These are phyloP conservation scores for Callosobruchus maculatus DNA, from an alignment of 2,888 invertebrate genomes.

Conservation along the genomic window DNA sequence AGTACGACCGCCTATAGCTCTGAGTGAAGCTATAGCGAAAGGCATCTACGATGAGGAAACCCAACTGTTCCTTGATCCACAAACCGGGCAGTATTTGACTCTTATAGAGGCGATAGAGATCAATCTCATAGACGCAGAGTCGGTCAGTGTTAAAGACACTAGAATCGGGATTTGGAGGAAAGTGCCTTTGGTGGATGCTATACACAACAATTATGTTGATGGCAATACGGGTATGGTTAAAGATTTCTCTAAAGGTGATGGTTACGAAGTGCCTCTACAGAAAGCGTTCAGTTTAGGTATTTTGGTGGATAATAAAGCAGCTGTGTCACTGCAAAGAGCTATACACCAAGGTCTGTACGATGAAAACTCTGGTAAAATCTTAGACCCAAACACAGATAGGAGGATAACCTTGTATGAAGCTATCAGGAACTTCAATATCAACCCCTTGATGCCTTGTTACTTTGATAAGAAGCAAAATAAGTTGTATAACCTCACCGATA, in stretches of 20 bases:
- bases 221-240: conserved; percentile 67
- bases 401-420: conserved; percentile 81
- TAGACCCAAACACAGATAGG: conserved; percentile 74
- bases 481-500: conserved; percentile 71
- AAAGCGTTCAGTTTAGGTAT: conserved; percentile 79
- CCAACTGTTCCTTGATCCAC: conserved; percentile 81
- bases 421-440: conserved; percentile 74
- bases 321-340: conserved; percentile 78
- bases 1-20: conserved; percentile 73
- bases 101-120: conserved; percentile 78
- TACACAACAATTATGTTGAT: conserved; percentile 71
- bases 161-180: conserved; percentile 73
- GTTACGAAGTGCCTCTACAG: conserved; percentile 65
- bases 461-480: conserved; percentile 73
- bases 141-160: conserved; percentile 77
- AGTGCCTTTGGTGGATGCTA: conserved; percentile 73
- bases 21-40: conserved; percentile 78
- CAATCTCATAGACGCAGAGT: conserved; percentile 79
- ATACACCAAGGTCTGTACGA: conserved; percentile 85
- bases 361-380: conserved; percentile 73
- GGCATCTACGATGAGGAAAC: conserved; percentile 74
- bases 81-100: conserved; percentile 71
- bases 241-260: conserved; percentile 61
- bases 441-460: conserved; percentile 76
- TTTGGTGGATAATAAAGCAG: conserved; percentile 75